Percentiles rank a stretch among this genome's conserved stretches.
These are phyloP conservation scores for Parascotia fuliginaria DNA, from an alignment of 2,888 invertebrate genomes.

Conservation along the genomic window DNA sequence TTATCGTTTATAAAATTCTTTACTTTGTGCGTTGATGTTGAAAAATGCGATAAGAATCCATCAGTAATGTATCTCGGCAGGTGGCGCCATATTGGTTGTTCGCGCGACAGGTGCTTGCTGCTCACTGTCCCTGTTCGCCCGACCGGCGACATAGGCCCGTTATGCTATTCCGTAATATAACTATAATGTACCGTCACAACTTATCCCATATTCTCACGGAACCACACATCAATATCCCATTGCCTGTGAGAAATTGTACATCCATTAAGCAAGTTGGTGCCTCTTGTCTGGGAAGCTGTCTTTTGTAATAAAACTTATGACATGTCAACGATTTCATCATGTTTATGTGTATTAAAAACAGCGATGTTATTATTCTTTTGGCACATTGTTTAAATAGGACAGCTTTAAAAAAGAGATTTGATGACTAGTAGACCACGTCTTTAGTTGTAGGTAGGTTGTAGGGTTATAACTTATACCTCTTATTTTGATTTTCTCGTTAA, in stretches of 20 bases:
- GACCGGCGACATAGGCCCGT: slow-evolving; percentile 61
- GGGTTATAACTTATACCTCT: no score
- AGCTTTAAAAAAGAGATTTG: no score
- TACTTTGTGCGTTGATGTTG: slow-evolving; percentile 12
- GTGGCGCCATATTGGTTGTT: slow-evolving; percentile 40
- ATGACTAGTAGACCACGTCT: no score
- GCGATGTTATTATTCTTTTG: no score
- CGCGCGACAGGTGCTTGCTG: slow-evolving; percentile 61
- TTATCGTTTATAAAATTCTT: neutral
- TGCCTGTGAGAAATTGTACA: slow-evolving; percentile 55
- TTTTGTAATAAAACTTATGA: slow-evolving; percentile 14
- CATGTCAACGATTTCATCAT: slow-evolving; percentile 10
- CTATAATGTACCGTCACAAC: slow-evolving; percentile 60
- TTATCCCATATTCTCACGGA: slow-evolving; percentile 75
- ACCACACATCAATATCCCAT: slow-evolving; percentile 65
- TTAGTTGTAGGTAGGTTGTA: no score
- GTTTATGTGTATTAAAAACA: neutral
- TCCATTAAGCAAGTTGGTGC: slow-evolving; percentile 34
- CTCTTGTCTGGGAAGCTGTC: slow-evolving; percentile 34
- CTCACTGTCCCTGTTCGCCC: slow-evolving; percentile 46
- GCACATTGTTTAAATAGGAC: no score
- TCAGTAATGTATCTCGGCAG: slow-evolving; percentile 31
- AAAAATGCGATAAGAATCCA: slow-evolving; percentile 18
- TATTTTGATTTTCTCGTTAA: no score
- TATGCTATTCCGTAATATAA: slow-evolving; percentile 75